Conservation (phyloP, 2,888 invertebrate genomes). For the Pseudanteris insignis region DNA sequence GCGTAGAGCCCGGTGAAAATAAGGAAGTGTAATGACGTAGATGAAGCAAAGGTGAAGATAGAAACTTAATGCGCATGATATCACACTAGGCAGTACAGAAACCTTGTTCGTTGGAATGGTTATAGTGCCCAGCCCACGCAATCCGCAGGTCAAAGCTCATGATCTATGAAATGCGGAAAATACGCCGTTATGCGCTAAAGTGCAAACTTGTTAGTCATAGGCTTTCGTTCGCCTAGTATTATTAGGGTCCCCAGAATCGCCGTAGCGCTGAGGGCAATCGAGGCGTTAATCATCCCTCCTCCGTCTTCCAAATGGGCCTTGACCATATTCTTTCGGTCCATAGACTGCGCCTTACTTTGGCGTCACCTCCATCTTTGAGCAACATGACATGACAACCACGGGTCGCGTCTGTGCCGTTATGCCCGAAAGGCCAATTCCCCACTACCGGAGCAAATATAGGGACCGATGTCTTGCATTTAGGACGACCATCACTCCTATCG, state of each 20-base stretch:
- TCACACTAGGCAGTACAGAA: constrained; percentile 25
- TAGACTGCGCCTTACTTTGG: constrained; percentile 36
- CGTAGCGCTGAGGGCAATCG: constrained; percentile 40
- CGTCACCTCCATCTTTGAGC: constrained; percentile 35
- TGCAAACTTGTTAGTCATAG: constrained; percentile 67
- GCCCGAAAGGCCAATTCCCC: constrained; percentile 57
- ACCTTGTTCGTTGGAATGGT: constrained; percentile 39
- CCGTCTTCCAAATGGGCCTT: constrained; percentile 41
- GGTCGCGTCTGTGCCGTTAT: constrained; percentile 58
- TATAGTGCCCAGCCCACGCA: constrained; percentile 59
- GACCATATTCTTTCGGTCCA: constrained; percentile 44
- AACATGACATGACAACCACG: constrained; percentile 44
- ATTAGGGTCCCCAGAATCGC: constrained; percentile 37
- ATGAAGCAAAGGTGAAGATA: constrained; percentile 14
- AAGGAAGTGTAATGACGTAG: constrained; percentile 33
- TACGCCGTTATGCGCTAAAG: constrained; percentile 65
- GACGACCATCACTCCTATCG: constrained; percentile 19
- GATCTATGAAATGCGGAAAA: constrained; percentile 62
- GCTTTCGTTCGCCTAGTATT: constrained; percentile 43
- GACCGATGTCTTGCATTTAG: constrained; percentile 19
- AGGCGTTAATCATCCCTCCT: constrained; percentile 46
- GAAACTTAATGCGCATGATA: constrained; percentile 32
- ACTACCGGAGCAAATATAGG: constrained; percentile 10
- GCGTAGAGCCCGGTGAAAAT: constrained; percentile 23
- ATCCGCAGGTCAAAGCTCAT: constrained; percentile 62